Base-by-base conservation (phyloP, 2,113 vertebrate species). In the Plectropomus leopardus region DNA sequence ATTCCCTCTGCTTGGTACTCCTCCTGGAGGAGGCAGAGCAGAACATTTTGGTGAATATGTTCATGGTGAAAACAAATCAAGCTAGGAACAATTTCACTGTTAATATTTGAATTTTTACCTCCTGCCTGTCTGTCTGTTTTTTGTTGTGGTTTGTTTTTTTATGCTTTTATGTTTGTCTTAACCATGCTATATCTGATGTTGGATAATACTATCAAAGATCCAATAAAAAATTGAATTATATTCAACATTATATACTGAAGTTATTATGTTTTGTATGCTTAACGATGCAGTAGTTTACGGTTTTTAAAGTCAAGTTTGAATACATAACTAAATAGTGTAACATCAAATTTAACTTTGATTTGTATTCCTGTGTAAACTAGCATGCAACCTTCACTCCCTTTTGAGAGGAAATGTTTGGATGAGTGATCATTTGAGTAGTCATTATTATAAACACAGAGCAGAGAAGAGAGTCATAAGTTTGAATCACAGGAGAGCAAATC, bases 1-100 rank as follows among this genome's bases (percentile, higher is more conserved):
- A 99, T 99, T 34, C 98, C 98, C 92, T 99, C 98, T 1, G 96
- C 93, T 94, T 98, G 96, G 89, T 99, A 99, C 59, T 99, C 98
- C 85, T 99, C 98, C 98, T 99, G 92, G 4, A 68, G 0, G 4
- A 1, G 11, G 66, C 16, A 67, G 50, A 10, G 72, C 36, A 66
- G 5, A 42, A 26, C 1, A 28, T 32, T 59, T 66, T 10, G 13
- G 11, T 28, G 19, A 54, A 64, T 15, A 8, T 72, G 32, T 50
- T 21, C n/a, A 28, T 7, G 19, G n/a, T 32, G 13, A 70, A 72
- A 40, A 21, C 4, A 59, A 42, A 10, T 47, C 23, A 42, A 7
- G 4, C 24, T 44, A 42, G 13, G 36, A 24, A 26, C 1, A 8
- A 13, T 26, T 47, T 24, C 13, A 24, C 23, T 0, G 15, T 17